Evolutionary conservation across 2,797 vertebrate genomes (phyloP).

Genomic region (Philypnodon macrostomus): DNA sequence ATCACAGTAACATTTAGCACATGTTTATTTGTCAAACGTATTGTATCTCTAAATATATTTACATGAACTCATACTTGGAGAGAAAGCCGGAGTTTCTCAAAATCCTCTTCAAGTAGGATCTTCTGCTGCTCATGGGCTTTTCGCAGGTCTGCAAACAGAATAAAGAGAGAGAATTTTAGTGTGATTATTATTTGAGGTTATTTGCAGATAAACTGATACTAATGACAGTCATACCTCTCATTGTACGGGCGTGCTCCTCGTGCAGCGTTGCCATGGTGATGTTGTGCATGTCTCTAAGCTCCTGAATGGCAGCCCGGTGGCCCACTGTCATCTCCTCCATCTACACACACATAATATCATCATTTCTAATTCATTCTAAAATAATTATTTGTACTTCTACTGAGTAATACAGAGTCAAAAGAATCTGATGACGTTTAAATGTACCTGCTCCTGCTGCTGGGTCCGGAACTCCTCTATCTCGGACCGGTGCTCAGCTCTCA

Average conservation of each 20-base stretch:
- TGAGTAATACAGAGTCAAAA: no score
- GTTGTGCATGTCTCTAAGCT: conserved; percentile 86
- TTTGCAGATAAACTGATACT: no score
- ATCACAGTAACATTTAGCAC: conserved; percentile 5
- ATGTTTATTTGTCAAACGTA: background rate
- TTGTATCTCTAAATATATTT: background rate
- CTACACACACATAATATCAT: conserved; percentile 68
- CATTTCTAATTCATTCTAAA: no score
- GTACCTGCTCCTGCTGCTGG: conserved; percentile 90
- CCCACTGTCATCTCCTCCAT: conserved; percentile 85
- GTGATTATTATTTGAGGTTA: no score
- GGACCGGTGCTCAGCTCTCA: conserved; percentile 81
- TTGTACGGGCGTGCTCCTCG: conserved; percentile 86
- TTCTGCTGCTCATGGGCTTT: conserved; percentile 89
- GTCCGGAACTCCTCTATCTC: conserved; percentile 81
- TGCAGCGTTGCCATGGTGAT: conserved; percentile 83
- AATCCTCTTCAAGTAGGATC: conserved; percentile 85
- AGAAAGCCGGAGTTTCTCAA: conserved; percentile 88
- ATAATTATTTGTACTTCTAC: no score
- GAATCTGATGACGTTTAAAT: no score
- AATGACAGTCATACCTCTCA: conserved; percentile 79
- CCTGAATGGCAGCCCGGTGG: conserved; percentile 82
- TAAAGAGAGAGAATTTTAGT: background rate
- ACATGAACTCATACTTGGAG: conserved; percentile 80
- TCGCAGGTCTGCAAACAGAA: conserved; percentile 79